Conservation (phyloP, 2,113 vertebrate species). For the Physeter macrocephalus region DNA sequence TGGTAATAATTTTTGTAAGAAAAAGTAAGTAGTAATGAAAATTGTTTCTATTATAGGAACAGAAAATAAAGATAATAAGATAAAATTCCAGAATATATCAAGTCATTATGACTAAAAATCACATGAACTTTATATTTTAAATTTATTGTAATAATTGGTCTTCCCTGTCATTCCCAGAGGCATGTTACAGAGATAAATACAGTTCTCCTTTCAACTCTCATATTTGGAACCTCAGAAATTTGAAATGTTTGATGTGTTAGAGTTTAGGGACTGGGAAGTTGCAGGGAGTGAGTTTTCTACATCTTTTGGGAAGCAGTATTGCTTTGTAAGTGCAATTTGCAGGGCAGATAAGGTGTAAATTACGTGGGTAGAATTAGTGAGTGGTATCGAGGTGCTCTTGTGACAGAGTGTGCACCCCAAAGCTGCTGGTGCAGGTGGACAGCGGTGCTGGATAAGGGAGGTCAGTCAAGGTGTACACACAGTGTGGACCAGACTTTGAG, state of each 20-base stretch:
- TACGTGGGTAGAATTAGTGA: not conserved
- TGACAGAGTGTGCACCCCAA: not conserved
- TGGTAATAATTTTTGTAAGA: not conserved
- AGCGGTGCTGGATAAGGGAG: not conserved
- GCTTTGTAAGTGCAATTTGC: not conserved
- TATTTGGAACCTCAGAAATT: not conserved
- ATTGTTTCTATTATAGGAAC: not conserved
- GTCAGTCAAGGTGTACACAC: rapidly evolving
- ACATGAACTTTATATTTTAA: not conserved
- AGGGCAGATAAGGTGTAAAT: not conserved
- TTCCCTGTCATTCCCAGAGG: not conserved
- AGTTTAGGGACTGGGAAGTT: not conserved
- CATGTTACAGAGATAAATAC: not conserved
- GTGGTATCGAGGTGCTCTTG: rapidly evolving
- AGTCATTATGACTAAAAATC: not conserved
- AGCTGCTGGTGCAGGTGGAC: not conserved
- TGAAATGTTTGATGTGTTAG: not conserved
- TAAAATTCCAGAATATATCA: not conserved
- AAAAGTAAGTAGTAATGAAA: not conserved
- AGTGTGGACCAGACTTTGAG: not conserved
- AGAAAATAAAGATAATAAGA: conserved; percentile 17
- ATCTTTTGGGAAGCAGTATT: not conserved
- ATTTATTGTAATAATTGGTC: not conserved
- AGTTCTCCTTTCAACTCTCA: not conserved
- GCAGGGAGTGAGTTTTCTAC: not conserved